Percentiles rank a stretch among this genome's conserved stretches.
These are phyloP conservation scores for Eugnorisma glareosa DNA, from an alignment of 2,888 invertebrate genomes.

Conservation along the genomic window DNA sequence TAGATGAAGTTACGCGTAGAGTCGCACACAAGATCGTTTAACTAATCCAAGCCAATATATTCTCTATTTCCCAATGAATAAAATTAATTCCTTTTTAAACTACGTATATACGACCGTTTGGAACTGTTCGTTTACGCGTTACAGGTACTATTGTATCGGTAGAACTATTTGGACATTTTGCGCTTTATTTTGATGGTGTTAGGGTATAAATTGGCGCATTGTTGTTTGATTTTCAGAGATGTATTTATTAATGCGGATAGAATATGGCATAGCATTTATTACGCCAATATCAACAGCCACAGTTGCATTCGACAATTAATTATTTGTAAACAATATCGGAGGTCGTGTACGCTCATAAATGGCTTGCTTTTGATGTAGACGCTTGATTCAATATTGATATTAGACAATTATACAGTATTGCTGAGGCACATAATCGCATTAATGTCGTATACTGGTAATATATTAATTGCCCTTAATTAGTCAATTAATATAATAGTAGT, in stretches of 20 bases:
- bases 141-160: slow-evolving; percentile 56
- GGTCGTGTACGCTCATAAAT: slow-evolving; percentile 83
- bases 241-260: slow-evolving; percentile 79
- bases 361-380: slow-evolving; percentile 70
- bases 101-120: slow-evolving; percentile 80
- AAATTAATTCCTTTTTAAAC: slow-evolving; percentile 88
- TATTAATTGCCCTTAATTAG: slow-evolving; percentile 63
- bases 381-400: slow-evolving; percentile 75
- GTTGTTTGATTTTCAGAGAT: slow-evolving; percentile 54
- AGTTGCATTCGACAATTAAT: slow-evolving; percentile 89
- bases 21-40: slow-evolving; percentile 76
- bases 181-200: slow-evolving; percentile 54
- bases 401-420: slow-evolving; percentile 65
- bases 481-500: slow-evolving; percentile 35
- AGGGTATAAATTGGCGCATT: slow-evolving; percentile 67
- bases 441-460: slow-evolving; percentile 55
- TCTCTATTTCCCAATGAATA: slow-evolving; percentile 88
- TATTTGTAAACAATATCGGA: slow-evolving; percentile 88
- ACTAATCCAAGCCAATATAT: slow-evolving; percentile 89
- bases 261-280: slow-evolving; percentile 86
- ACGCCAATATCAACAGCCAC: slow-evolving; percentile 86
- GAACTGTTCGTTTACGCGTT: slow-evolving; percentile 69
- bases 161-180: slow-evolving; percentile 43
- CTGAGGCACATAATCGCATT: slow-evolving; percentile 56
- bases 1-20: slow-evolving; percentile 57